Conservation (phyloP, 2,888 invertebrate species). For the Tetragonula carbonaria region DNA sequence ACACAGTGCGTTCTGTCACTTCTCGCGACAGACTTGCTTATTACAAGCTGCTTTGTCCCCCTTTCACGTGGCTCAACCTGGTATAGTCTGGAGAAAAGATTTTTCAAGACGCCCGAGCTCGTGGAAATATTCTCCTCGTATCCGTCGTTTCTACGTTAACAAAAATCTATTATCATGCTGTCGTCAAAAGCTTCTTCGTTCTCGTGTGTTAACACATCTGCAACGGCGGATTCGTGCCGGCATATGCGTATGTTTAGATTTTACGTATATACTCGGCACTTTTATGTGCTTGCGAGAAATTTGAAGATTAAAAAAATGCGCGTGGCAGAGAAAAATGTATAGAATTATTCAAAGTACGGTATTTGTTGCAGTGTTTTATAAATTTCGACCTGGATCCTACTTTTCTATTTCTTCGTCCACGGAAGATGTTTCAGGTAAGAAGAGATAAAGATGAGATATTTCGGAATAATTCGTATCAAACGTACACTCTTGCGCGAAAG, state of each 20-base stretch:
- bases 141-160: neutral
- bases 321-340: neutral
- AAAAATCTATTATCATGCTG: neutral
- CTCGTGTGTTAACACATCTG: neutral
- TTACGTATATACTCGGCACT: neutral
- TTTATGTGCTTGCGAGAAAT: neutral
- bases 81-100: neutral
- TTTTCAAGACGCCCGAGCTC: too few species aligned
- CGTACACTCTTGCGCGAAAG: too few species aligned
- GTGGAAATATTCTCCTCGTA: neutral
- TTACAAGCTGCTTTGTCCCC: slow-evolving; percentile 9
- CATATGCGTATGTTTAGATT: neutral
- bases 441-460: neutral
- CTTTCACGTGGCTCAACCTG: neutral
- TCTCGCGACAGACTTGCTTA: slow-evolving; percentile 23
- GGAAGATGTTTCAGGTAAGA: neutral
- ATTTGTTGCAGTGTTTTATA: neutral
- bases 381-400: neutral
- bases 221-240: too few species aligned
- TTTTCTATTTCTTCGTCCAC: neutral
- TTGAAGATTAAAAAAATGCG: neutral
- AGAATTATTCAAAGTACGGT: neutral
- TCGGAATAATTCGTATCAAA: neutral
- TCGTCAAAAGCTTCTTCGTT: neutral
- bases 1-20: slow-evolving; percentile 20